These are phyloP conservation scores for Thera britannica DNA, from an alignment of 2,888 invertebrate genomes.

Conservation along the genomic window DNA sequence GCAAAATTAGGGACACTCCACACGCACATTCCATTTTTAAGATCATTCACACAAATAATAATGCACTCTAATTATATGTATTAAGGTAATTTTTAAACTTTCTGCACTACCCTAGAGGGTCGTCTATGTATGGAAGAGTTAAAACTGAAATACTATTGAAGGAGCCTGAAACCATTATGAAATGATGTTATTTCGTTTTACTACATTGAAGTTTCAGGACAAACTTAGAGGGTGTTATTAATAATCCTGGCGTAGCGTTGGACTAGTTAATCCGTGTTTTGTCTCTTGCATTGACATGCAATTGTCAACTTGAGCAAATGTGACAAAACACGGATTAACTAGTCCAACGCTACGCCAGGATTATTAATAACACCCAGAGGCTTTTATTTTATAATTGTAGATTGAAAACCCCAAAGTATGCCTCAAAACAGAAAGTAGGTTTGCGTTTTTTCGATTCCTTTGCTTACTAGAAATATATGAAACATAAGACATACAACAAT, in stretches of 20 bases:
- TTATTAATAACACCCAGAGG: no score
- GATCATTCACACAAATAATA: constrained; percentile 19
- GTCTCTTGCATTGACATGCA: no score
- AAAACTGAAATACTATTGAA: neutral
- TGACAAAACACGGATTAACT: no score
- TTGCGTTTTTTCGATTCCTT: neutral
- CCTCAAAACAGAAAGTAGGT: neutral
- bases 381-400: no score
- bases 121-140: neutral
- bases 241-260: no score
- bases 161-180: constrained; percentile 3
- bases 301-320: no score
- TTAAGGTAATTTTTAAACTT: constrained; percentile 10
- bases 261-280: no score
- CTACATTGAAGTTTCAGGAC: no score
- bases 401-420: neutral
- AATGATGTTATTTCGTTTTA: neutral
- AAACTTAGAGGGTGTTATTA: no score
- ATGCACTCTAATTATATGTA: constrained; percentile 1
- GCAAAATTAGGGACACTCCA: constrained; percentile 27
- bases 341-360: no score
- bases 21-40: constrained; percentile 31
- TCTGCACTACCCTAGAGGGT: neutral
- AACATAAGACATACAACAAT: neutral
- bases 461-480: neutral